These are phyloP conservation scores for Chrysotoxum bicinctum DNA, from an alignment of 2,888 invertebrate genomes.

Conservation along the genomic window DNA sequence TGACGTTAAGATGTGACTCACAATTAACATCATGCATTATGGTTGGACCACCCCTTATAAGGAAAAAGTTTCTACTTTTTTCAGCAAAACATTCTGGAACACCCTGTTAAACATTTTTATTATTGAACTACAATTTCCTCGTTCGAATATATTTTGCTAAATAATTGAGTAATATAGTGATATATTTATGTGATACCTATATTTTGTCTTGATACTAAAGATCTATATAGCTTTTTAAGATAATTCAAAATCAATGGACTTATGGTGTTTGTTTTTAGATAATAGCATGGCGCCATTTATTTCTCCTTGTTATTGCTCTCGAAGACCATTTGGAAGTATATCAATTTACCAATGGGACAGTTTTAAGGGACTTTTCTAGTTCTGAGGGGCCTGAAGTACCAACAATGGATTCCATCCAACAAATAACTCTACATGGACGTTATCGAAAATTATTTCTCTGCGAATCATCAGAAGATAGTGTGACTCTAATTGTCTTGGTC, in stretches of 20 bases:
- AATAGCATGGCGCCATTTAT: constrained; percentile 77
- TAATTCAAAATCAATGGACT: neutral
- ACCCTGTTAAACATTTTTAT: no score
- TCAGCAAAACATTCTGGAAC: no score
- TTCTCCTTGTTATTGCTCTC: constrained; percentile 76
- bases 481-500: constrained; percentile 76
- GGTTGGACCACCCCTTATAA: no score
- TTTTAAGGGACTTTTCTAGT: constrained; percentile 65
- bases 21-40: no score
- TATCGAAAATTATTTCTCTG: constrained; percentile 75
- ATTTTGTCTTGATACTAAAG: no score
- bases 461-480: constrained; percentile 73
- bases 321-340: constrained; percentile 77
- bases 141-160: no score
- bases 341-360: constrained; percentile 74
- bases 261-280: constrained; percentile 57
- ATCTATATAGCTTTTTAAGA: no score
- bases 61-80: no score
- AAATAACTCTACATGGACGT: constrained; percentile 75
- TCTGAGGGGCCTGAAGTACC: constrained; percentile 9
- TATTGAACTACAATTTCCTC: no score
- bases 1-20: no score
- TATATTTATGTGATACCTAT: no score
- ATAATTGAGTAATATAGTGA: no score
- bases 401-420: constrained; percentile 77